Conservation (phyloP, 2,113 vertebrate species). For the Vireo altiloquus region DNA sequence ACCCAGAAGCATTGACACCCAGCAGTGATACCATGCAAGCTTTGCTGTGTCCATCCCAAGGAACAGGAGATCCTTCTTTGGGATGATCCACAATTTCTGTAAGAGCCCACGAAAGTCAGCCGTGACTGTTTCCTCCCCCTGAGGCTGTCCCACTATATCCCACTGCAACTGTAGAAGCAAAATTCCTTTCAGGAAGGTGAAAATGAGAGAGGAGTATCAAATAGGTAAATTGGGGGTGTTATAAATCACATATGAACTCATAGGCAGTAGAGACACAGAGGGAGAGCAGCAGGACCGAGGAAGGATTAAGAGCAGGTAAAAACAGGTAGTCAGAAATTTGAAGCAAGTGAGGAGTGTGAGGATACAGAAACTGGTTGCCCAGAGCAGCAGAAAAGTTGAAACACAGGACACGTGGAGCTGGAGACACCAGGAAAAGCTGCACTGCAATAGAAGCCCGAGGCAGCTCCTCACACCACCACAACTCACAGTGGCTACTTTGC, state of each 20-base stretch:
- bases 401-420: rapidly evolving
- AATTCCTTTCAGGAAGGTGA: not conserved
- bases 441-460: rapidly evolving
- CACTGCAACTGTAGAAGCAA: not conserved
- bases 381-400: not conserved
- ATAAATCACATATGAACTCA: not conserved
- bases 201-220: not conserved
- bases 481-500: not conserved
- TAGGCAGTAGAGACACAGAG: not conserved
- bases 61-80: not conserved
- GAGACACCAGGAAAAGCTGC: rapidly evolving
- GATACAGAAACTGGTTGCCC: not conserved
- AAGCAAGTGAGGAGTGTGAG: not conserved
- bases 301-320: not conserved
- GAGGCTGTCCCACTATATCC: not conserved
- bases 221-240: not conserved
- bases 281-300: rapidly evolving
- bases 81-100: rapidly evolving
- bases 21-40: not conserved
- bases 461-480: not conserved
- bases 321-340: not conserved
- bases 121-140: not conserved
- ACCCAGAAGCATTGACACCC: rapidly evolving
- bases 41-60: not conserved
- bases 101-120: not conserved